phyloP scores from a whole-genome alignment of 2,888 invertebrate species.

The Pomacea canaliculata region DNA sequence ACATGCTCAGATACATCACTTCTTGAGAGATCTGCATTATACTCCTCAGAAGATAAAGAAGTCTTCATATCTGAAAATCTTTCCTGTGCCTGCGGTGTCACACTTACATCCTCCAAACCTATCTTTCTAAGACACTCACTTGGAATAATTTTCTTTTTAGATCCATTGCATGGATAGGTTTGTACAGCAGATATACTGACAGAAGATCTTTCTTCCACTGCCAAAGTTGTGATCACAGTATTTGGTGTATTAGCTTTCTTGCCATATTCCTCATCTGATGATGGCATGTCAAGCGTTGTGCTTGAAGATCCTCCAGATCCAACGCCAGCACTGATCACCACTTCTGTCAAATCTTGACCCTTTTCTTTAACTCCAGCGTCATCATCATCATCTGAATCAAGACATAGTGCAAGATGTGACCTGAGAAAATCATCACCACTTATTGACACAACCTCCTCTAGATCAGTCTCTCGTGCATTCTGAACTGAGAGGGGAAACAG shows the following conservation, averaged over 20 bases:
- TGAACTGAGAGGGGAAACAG: background rate
- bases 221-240: background rate
- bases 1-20: background rate
- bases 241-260: conserved; percentile 10
- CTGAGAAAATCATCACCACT: conserved; percentile 17
- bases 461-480: conserved; percentile 2
- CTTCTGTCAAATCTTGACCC: conserved; percentile 2
- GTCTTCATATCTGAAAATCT: background rate
- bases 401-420: conserved; percentile 19
- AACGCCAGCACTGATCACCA: conserved; percentile 9
- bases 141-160: conserved; percentile 34
- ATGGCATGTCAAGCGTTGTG: conserved; percentile 18
- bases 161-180: background rate
- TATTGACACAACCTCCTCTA: conserved; percentile 23
- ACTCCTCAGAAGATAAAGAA: background rate
- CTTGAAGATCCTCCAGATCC: conserved; percentile 18
- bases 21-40: background rate
- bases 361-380: background rate
- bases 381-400: conserved; percentile 17
- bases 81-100: background rate
- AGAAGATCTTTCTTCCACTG: background rate
- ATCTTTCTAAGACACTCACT: conserved; percentile 24
- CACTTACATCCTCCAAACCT: background rate
- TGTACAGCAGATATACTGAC: conserved; percentile 8
- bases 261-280: conserved; percentile 12